These are phyloP conservation scores for Pseudomyrmex cubaensis DNA, from an alignment of 1,140 invertebrate genomes.

Conservation along the genomic window DNA sequence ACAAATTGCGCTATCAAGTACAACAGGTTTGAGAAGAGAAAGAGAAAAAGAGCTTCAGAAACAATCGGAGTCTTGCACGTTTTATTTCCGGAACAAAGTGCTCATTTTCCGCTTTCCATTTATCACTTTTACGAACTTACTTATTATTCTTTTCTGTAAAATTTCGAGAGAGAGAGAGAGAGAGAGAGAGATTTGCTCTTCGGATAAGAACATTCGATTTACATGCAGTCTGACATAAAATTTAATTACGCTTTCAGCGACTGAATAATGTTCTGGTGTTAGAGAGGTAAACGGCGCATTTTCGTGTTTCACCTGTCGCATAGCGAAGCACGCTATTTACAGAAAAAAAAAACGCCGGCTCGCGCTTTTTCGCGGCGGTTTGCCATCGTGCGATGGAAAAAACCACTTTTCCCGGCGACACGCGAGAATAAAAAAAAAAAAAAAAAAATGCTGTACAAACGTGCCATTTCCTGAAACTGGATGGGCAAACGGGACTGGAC, in stretches of 20 bases:
- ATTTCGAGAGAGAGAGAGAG: not conserved
- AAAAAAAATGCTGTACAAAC: slow-evolving; percentile 48
- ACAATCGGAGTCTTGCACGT: too few relatives aligned
- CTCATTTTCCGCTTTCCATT: not conserved
- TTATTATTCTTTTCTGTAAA: not conserved
- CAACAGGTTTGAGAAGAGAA: slow-evolving; percentile 2
- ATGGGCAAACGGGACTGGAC: slow-evolving; percentile 31
- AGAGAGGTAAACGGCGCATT: slow-evolving; percentile 50
- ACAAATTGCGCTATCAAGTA: slow-evolving; percentile 67
- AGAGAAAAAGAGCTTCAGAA: not conserved
- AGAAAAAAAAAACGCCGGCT: slow-evolving; percentile 36
- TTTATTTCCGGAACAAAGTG: not conserved
- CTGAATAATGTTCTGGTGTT: slow-evolving; percentile 17
- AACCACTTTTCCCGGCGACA: slow-evolving; percentile 73
- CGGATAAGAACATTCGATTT: not conserved
- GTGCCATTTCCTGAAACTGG: slow-evolving; percentile 69
- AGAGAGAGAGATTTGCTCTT: too few relatives aligned
- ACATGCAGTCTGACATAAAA: not conserved
- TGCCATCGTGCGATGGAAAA: slow-evolving; percentile 69
- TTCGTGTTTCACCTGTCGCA: slow-evolving; percentile 57
- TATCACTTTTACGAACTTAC: not conserved
- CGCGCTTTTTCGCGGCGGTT: slow-evolving; percentile 68
- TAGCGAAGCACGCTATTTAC: slow-evolving; percentile 65
- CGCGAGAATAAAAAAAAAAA: slow-evolving; percentile 54
- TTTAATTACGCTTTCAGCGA: slow-evolving; percentile 21